phyloP scores from a whole-genome alignment of 2,113 vertebrate species.

The Uria aalge region DNA sequence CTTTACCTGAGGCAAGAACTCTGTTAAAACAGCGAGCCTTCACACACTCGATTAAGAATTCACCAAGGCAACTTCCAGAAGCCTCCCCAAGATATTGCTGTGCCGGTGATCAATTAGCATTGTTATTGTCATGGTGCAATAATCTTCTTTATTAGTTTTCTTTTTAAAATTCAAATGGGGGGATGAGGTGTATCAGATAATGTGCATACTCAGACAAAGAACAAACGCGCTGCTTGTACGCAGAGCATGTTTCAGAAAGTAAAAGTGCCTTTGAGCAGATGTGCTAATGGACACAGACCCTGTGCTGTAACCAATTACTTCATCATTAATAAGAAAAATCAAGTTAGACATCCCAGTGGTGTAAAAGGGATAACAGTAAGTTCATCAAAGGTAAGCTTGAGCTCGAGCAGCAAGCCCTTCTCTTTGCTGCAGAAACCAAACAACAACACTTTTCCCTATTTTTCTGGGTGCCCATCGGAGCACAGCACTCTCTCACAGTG shows the following conservation, averaged over 20 bases:
- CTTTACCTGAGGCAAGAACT: not conserved
- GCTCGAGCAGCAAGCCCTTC: not conserved
- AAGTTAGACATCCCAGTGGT: not conserved
- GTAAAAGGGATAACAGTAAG: not conserved
- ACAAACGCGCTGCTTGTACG: accelerated
- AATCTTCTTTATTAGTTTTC: not conserved
- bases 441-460: not conserved
- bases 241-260: not conserved
- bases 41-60: not conserved
- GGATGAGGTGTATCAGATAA: not conserved
- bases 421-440: not conserved
- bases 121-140: not conserved
- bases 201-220: not conserved
- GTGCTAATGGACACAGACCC: not conserved
- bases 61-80: not conserved
- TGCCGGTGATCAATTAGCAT: not conserved
- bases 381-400: not conserved
- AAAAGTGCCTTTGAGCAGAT: not conserved
- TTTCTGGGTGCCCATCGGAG: not conserved
- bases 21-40: not conserved
- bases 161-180: not conserved
- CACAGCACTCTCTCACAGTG: not conserved
- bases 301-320: not conserved
- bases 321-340: not conserved
- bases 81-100: not conserved